Evolutionary conservation across 2,797 vertebrate genomes (phyloP).

Genomic region (Atherinosoma microstoma): DNA sequence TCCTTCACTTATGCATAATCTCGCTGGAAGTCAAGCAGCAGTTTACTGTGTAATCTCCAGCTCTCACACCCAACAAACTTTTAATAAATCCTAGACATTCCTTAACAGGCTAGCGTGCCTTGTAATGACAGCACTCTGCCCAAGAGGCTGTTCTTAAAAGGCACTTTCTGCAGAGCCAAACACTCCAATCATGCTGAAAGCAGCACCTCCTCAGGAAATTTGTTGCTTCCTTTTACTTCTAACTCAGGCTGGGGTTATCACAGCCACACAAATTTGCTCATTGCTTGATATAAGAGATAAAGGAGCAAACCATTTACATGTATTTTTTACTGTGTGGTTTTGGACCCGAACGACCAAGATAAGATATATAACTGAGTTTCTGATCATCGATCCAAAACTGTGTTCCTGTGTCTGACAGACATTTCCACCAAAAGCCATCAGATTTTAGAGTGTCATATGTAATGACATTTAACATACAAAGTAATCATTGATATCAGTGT

Average conservation of each 20-base stretch:
- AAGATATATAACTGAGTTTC: neutral
- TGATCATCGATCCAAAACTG: neutral
- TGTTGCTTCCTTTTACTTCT: neutral
- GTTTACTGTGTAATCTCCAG: slow-evolving; percentile 44
- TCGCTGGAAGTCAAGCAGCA: slow-evolving; percentile 15
- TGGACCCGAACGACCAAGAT: neutral
- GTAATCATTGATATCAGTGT: neutral
- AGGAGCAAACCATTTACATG: neutral
- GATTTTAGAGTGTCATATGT: neutral
- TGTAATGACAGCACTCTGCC: slow-evolving; percentile 14
- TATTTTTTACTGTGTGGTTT: neutral
- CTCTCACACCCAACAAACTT: slow-evolving; percentile 30
- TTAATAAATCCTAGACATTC: slow-evolving; percentile 25
- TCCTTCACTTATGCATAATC: slow-evolving; percentile 30
- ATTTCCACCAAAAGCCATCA: neutral
- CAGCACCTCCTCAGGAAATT: neutral
- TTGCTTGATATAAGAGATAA: neutral
- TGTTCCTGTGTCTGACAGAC: neutral
- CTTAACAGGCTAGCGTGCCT: slow-evolving; percentile 17
- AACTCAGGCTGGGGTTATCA: neutral
- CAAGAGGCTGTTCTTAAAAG: neutral
- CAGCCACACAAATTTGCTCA: neutral
- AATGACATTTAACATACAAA: neutral
- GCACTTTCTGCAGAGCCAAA: neutral
- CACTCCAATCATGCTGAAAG: neutral